phyloP scores from a whole-genome alignment of 2,888 invertebrate species.

The Tribolium freemani region DNA sequence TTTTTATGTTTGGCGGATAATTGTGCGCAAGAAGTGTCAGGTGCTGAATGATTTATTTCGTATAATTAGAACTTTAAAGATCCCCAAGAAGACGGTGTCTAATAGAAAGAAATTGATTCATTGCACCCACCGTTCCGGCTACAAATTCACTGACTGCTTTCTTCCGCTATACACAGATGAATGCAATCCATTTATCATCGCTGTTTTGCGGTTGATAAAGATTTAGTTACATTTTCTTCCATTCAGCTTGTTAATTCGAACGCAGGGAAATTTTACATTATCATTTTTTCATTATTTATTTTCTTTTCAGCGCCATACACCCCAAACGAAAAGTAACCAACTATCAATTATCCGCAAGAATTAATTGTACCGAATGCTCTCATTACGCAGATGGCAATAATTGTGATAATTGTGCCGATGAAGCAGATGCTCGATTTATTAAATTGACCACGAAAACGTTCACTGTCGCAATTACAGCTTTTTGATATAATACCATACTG shows the following conservation, averaged over 20 bases:
- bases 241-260: conserved; percentile 62
- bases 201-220: conserved; percentile 67
- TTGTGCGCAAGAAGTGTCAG: conserved; percentile 38
- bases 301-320: conserved; percentile 50
- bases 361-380: conserved; percentile 45
- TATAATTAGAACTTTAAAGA: conserved; percentile 64
- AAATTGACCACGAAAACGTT: conserved; percentile 27
- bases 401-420: conserved; percentile 44
- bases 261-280: conserved; percentile 65
- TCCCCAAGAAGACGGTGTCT: conserved; percentile 58
- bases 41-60: conserved; percentile 62
- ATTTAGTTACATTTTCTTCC: conserved; percentile 66
- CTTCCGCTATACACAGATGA: conserved; percentile 60
- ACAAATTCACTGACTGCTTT: conserved; percentile 63
- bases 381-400: conserved; percentile 52
- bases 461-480: conserved; percentile 18
- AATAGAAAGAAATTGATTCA: conserved; percentile 64
- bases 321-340: conserved; percentile 16
- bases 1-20: conserved; percentile 23
- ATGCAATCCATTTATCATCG: conserved; percentile 67
- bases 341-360: conserved; percentile 15
- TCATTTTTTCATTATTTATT: conserved; percentile 67
- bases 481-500: neutral
- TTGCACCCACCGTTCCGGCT: conserved; percentile 53
- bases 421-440: conserved; percentile 34